Conservation (phyloP, 1,140 invertebrate genomes). For the Hetaerina americana region DNA sequence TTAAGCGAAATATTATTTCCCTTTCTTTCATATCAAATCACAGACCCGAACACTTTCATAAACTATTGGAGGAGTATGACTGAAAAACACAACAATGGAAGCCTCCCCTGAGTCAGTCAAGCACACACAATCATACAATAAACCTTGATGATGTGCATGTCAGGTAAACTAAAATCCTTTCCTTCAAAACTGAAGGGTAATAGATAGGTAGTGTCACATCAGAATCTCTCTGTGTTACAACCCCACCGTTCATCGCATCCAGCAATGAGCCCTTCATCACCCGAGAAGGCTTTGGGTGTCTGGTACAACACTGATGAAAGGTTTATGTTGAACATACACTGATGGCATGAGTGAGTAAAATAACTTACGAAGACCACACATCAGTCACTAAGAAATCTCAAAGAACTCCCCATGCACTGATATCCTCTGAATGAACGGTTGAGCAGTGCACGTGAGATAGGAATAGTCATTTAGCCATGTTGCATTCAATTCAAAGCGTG, state of each 20-base stretch:
- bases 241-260: no score
- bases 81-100: not conserved
- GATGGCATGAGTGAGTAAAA: not conserved
- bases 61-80: not conserved
- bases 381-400: constrained; percentile 7
- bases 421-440: constrained; percentile 53
- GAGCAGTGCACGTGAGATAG: constrained; percentile 48
- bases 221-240: no score
- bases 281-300: no score
- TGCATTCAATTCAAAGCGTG: constrained; percentile 36
- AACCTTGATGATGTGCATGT: not conserved
- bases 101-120: not conserved
- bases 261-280: no score
- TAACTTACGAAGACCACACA: no score
- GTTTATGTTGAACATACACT: not conserved
- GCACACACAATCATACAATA: not conserved
- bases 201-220: no score
- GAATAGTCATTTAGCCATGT: constrained; percentile 37
- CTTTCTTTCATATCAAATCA: not conserved
- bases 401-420: constrained; percentile 54
- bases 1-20: not conserved
- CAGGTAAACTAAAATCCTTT: not conserved
- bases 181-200: not conserved
- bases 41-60: not conserved
- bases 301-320: no score